These are phyloP conservation scores for Leiothrix lutea DNA, from an alignment of 2,113 vertebrate genomes.

Conservation along the genomic window DNA sequence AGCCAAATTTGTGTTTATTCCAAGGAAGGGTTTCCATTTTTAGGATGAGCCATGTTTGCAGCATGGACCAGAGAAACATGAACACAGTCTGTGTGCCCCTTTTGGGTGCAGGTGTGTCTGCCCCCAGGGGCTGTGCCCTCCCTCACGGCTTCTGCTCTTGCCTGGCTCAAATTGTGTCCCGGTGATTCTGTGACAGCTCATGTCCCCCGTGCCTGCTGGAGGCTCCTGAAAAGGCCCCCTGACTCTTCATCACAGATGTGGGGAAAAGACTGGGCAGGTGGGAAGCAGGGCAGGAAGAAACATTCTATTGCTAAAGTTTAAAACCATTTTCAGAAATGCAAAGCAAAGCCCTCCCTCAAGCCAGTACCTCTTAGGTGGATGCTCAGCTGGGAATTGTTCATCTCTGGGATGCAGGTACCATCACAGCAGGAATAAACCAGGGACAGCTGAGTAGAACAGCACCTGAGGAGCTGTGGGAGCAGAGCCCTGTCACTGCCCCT, in stretches of 20 bases:
- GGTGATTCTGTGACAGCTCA: rapidly evolving
- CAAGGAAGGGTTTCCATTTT: background rate
- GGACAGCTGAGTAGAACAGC: background rate
- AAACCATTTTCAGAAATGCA: background rate
- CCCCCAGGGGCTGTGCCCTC: background rate
- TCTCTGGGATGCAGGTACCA: background rate
- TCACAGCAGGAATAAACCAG: background rate
- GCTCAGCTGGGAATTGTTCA: background rate
- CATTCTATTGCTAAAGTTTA: background rate
- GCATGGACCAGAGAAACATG: background rate
- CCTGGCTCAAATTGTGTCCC: background rate
- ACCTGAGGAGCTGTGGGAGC: background rate
- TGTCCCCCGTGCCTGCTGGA: background rate
- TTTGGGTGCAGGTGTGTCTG: background rate
- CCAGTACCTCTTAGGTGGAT: background rate
- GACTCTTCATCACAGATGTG: background rate
- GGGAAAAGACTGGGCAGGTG: background rate
- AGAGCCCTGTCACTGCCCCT: background rate
- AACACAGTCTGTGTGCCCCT: background rate
- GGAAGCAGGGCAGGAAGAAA: background rate
- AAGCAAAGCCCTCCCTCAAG: background rate
- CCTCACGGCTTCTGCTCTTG: background rate
- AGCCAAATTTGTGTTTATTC: background rate
- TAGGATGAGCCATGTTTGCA: background rate
- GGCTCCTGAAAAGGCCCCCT: background rate